phyloP scores from a whole-genome alignment of 2,797 vertebrate species.

The Acrossocheilus wenchowensis region DNA sequence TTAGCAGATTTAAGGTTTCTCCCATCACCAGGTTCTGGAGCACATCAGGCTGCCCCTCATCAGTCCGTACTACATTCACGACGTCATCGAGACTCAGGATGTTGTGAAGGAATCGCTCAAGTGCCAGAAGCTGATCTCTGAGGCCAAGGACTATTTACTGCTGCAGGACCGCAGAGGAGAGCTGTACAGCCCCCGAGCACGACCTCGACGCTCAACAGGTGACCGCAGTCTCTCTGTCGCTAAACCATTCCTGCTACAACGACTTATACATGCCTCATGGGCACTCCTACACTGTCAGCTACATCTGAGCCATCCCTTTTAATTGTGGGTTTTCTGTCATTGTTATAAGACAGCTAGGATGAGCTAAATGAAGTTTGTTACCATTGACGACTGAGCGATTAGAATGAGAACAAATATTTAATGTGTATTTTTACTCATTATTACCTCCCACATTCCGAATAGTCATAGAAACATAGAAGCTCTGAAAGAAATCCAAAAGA shows the following conservation, averaged over 20 bases:
- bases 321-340: background rate
- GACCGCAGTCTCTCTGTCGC: background rate
- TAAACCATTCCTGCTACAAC: background rate
- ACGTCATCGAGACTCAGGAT: slow-evolving; percentile 79
- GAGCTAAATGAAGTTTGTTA: background rate
- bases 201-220: slow-evolving; percentile 82
- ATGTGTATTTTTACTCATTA: background rate
- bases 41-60: slow-evolving; percentile 82
- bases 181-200: slow-evolving; percentile 76
- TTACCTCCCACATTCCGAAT: background rate
- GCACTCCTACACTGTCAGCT: background rate
- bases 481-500: background rate
- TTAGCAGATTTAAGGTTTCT: background rate
- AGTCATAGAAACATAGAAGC: background rate
- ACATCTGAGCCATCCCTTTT: background rate
- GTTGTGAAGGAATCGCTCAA: slow-evolving; percentile 77
- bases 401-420: background rate
- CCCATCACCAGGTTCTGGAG: slow-evolving; percentile 73
- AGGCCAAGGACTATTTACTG: slow-evolving; percentile 84
- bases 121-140: slow-evolving; percentile 83
- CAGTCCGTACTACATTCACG: slow-evolving; percentile 85
- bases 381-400: background rate
- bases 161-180: slow-evolving; percentile 83
- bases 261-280: background rate
- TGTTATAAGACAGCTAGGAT: background rate